A percentile compares a stretch with the other conserved stretches of the same genome.
phyloP scores from a whole-genome alignment of 1,140 invertebrate genomes.

The Chironomus tepperi region DNA sequence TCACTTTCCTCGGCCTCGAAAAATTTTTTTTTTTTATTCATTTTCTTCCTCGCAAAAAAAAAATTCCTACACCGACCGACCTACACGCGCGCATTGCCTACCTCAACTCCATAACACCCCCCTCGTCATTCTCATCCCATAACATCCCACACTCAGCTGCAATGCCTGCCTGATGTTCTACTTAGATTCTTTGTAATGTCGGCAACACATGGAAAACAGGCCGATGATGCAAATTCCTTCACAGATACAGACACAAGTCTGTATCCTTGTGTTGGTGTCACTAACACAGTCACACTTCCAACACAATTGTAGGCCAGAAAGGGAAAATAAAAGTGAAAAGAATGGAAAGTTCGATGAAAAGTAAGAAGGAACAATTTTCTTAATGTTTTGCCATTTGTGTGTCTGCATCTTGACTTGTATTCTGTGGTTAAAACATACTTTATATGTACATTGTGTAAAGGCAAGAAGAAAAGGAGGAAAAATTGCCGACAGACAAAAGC shows the following conservation, averaged over 20 bases:
- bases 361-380: neutral
- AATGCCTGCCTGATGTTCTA: neutral
- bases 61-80: too few species aligned
- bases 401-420: neutral
- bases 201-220: neutral
- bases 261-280: too few species aligned
- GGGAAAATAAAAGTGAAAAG: too few species aligned
- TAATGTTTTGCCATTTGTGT: neutral
- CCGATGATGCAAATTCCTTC: neutral
- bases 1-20: neutral
- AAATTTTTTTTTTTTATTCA: too few species aligned
- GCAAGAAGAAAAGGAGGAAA: neutral
- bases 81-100: too few species aligned
- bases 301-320: too few species aligned
- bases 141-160: neutral
- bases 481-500: slow-evolving; percentile 20
- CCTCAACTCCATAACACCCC: neutral
- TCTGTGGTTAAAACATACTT: slow-evolving; percentile 17
- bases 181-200: neutral
- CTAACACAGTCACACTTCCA: too few species aligned
- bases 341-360: too few species aligned
- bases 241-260: neutral
- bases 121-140: neutral
- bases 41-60: too few species aligned
- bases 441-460: too few species aligned